Percentiles rank a stretch among this genome's conserved stretches.
Conservation (phyloP, 2,797 vertebrate species). For the Aselliscus stoliczkanus region DNA sequence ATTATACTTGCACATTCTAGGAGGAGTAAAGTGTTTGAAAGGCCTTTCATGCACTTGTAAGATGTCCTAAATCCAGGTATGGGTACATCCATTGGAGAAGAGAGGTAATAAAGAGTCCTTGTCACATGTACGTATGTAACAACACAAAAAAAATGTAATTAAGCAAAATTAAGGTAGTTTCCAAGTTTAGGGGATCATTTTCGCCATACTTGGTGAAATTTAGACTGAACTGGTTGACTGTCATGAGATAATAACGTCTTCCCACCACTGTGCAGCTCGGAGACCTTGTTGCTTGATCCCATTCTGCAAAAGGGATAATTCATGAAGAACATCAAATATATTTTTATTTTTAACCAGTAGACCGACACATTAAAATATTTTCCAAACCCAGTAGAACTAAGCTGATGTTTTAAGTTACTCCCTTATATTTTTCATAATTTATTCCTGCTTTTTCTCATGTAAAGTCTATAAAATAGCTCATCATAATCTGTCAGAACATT, state of each 20-base stretch:
- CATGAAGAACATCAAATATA: neutral
- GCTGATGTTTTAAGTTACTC: neutral
- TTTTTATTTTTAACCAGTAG: neutral
- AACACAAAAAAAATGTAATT: neutral
- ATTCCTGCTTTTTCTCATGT: neutral
- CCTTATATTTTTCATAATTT: neutral
- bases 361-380: neutral
- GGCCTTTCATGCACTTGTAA: neutral
- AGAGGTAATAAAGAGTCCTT: neutral
- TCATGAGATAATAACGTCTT: neutral
- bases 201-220: neutral
- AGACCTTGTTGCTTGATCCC: neutral
- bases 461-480: neutral
- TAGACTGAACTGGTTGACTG: neutral
- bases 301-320: neutral
- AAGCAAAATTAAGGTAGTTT: neutral
- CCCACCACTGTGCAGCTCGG: neutral
- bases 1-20: neutral
- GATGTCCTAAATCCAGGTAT: neutral
- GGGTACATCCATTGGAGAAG: neutral
- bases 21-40: neutral
- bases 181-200: neutral
- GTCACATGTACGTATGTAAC: neutral
- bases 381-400: neutral
- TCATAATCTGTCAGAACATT: neutral